Conservation (phyloP, 2,888 invertebrate genomes). For the Mimachlamys varia region DNA sequence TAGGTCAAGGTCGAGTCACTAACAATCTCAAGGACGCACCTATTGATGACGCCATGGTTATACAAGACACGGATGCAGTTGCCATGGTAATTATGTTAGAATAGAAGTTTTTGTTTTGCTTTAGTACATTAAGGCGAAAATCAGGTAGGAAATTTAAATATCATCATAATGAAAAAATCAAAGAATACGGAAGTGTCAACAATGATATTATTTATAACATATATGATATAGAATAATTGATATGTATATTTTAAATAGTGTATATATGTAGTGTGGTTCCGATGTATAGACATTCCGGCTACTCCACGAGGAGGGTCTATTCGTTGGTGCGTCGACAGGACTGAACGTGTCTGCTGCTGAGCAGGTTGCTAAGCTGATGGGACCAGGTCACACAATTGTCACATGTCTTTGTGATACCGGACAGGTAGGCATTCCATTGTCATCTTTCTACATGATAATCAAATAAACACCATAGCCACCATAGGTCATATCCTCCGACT, state of each 20-base stretch:
- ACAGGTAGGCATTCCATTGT: constrained; percentile 65
- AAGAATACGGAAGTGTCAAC: no score
- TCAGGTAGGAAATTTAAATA: no score
- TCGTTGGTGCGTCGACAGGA: constrained; percentile 81
- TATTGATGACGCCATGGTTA: constrained; percentile 78
- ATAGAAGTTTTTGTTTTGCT: neutral
- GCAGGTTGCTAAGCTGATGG: constrained; percentile 77
- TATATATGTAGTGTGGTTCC: neutral
- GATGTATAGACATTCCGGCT: constrained; percentile 76
- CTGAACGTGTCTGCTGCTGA: constrained; percentile 80
- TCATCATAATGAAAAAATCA: no score
- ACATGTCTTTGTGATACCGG: constrained; percentile 81
- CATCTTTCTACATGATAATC: no score
- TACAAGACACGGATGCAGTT: constrained; percentile 78
- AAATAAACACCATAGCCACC: no score
- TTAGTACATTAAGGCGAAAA: neutral
- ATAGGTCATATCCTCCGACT: no score
- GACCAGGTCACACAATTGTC: constrained; percentile 80
- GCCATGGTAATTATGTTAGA: constrained; percentile 70
- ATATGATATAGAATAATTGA: no score
- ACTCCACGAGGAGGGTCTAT: constrained; percentile 80
- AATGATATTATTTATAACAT: no score
- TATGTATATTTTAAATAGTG: neutral
- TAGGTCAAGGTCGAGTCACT: constrained; percentile 81
- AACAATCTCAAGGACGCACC: constrained; percentile 80